These are phyloP conservation scores for Daphoenositta chrysoptera DNA, from an alignment of 2,113 vertebrate genomes.

Conservation along the genomic window DNA sequence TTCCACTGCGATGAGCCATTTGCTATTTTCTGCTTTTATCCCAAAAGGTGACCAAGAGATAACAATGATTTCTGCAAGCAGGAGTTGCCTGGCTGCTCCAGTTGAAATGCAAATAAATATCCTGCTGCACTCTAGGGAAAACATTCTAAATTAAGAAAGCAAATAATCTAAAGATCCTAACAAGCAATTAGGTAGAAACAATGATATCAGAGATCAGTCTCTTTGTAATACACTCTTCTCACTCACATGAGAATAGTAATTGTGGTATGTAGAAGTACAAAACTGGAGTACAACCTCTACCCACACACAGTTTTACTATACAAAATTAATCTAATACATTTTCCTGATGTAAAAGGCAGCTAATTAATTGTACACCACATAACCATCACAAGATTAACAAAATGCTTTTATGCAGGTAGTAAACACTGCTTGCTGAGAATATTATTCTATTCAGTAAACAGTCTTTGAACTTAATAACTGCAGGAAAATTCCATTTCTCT, in stretches of 20 bases:
- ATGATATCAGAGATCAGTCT: slow-evolving; percentile 2
- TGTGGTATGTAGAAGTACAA: background rate
- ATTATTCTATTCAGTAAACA: background rate
- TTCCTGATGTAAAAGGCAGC: background rate
- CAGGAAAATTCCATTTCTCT: background rate
- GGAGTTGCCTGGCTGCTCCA: background rate
- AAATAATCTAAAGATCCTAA: slow-evolving; percentile 28
- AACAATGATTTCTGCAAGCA: background rate
- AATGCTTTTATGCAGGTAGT: background rate
- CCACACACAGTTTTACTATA: background rate
- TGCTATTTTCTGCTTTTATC: background rate
- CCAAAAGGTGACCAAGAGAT: background rate
- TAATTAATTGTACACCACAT: background rate
- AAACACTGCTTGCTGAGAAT: background rate
- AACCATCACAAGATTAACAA: background rate
- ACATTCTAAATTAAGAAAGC: slow-evolving; percentile 21
- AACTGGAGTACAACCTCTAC: background rate
- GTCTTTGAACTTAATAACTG: background rate
- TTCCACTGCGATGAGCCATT: background rate
- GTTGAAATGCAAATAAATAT: slow-evolving; percentile 32
- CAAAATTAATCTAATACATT: background rate
- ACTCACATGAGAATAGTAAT: slow-evolving; percentile 44
- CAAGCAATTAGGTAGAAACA: slow-evolving; percentile 53
- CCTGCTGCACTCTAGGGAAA: background rate
- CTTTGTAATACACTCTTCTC: background rate